These are phyloP conservation scores for Ploceus nigricollis DNA, from an alignment of 2,113 vertebrate genomes.

Conservation along the genomic window DNA sequence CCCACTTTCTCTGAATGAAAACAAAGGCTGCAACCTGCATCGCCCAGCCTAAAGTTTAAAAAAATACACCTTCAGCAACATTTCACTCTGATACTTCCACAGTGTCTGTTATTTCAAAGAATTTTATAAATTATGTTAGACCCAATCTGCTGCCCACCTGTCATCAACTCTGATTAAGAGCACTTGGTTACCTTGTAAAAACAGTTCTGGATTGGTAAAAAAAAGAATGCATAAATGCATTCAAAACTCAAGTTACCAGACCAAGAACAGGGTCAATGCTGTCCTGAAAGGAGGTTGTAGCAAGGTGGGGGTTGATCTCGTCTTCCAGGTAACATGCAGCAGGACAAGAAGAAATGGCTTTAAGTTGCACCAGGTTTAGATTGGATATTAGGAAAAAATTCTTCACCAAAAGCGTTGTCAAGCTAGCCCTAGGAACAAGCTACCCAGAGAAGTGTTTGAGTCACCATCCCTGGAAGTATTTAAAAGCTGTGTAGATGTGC, in stretches of 20 bases:
- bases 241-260: background rate
- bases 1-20: slow-evolving; percentile 94
- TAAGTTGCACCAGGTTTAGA: background rate
- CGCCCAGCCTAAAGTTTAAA: slow-evolving; percentile 86
- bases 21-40: slow-evolving; percentile 97
- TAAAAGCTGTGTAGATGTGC: background rate
- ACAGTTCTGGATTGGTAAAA: background rate
- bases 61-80: slow-evolving; percentile 19
- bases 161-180: background rate
- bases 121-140: background rate
- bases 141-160: background rate
- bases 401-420: background rate
- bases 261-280: background rate
- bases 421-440: background rate
- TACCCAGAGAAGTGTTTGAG: background rate
- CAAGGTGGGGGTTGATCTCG: accelerated
- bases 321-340: background rate
- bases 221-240: background rate
- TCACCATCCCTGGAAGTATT: background rate
- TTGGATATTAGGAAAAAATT: background rate
- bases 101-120: background rate
- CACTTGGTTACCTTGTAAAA: background rate
- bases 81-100: background rate
- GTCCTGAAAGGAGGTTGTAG: background rate
- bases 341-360: background rate